phyloP scores from a whole-genome alignment of 2,797 vertebrate genomes.

The Cryptoprocta ferox region DNA sequence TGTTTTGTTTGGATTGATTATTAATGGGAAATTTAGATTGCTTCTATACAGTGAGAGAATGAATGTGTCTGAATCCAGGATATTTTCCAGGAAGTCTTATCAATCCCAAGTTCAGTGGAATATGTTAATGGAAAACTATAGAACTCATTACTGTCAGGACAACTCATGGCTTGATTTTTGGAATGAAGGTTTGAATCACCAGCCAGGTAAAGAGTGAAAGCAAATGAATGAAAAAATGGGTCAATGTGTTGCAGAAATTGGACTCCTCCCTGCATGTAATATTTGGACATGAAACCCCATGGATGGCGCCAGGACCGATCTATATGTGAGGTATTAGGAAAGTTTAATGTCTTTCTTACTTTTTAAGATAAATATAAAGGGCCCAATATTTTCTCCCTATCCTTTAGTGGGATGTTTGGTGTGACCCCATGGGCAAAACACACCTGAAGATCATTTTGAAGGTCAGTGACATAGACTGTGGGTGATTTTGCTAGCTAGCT shows the following conservation, averaged over 20 bases:
- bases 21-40: neutral
- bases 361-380: constrained; percentile 14
- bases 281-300: neutral
- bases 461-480: neutral
- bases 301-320: neutral
- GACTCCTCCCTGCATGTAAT: neutral
- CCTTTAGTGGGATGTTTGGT: neutral
- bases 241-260: neutral
- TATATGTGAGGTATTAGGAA: neutral
- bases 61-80: neutral
- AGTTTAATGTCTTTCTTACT: neutral
- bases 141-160: neutral
- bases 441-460: neutral
- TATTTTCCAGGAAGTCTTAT: neutral
- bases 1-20: neutral
- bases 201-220: constrained; percentile 13
- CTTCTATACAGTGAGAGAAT: neutral
- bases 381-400: neutral
- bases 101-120: neutral
- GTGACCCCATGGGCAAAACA: neutral
- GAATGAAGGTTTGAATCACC: neutral
- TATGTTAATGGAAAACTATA: neutral
- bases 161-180: neutral
- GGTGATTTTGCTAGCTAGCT: neutral
- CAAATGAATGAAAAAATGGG: neutral